Evolutionary conservation across 2,888 invertebrate genomes (phyloP), one percentile per base, ranked within the genome.

Genomic region (Drosophila nr. fundita): DNA sequence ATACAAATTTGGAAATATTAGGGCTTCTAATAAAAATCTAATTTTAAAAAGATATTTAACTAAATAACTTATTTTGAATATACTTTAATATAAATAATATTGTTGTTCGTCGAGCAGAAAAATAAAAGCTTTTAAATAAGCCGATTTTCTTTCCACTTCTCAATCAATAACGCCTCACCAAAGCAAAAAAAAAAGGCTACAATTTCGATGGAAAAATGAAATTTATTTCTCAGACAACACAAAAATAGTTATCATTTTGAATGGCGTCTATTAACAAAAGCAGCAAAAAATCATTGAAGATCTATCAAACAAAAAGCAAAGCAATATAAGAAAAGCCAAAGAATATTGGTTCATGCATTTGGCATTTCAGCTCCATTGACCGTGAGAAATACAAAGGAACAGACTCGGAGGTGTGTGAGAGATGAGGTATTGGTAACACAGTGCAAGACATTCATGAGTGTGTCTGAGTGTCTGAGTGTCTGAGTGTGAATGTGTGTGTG

Each of bases 341-440:
- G 64, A 80, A 61, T 76, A 66, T 74, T 81, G 82, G 83, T 69
- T 83, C 83, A 74, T 79, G 81, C 83, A 82, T 72, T 76, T 81
- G 81, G 79, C 80, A 81, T 82, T 76, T 76, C 72, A 74, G 76
- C 76, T 67, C 74, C 79, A 78, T 66, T 49, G 54, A 64, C 68
- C 74, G 57, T 58, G 64, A 58, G 61, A 34, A 71, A 78, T 63
- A 82, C 70, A 82, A 79, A 79, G 63, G 79, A 64, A 34, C 49
- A 42, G 52, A 61, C 76, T 75, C 65, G 57, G 36, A 27, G n/a
- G 38, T 40, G 65, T 2, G 0, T 5, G 52, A 27, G 27, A n/a
- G 24, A 6, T 27, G 61, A 7, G 34, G 59, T 38, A 53, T 65
- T 67, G 55, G 64, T 78, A 69, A 69, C 60, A 76, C 65, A 80